A percentile compares a stretch with the other conserved stretches of the same genome.
These are phyloP conservation scores for Lagorchestes hirsutus DNA, from an alignment of 2,797 vertebrate species.

Conservation along the genomic window DNA sequence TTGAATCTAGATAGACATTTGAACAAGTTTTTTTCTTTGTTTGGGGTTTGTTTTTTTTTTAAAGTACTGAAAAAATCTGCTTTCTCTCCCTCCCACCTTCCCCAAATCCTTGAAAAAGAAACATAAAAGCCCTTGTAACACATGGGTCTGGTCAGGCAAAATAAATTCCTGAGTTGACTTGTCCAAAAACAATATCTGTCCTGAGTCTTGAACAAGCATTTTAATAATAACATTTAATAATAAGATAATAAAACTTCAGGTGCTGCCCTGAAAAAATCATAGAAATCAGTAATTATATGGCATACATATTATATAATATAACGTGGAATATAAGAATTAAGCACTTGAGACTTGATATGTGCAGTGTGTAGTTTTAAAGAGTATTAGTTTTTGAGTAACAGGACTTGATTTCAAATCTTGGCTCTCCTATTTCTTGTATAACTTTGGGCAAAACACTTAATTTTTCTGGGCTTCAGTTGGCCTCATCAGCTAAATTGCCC, in stretches of 20 bases:
- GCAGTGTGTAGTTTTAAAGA: neutral
- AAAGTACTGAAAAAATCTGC: too few species aligned
- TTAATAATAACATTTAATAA: neutral
- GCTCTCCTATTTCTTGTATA: neutral
- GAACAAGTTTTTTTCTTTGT: neutral
- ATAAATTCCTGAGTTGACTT: neutral
- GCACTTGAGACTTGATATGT: neutral
- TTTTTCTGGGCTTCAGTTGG: neutral
- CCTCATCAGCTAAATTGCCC: neutral
- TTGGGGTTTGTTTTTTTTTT: too few species aligned
- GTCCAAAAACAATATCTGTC: neutral
- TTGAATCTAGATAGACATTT: neutral
- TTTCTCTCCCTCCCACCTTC: neutral
- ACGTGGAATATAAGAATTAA: neutral
- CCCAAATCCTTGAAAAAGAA: neutral
- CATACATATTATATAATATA: neutral
- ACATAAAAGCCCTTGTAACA: neutral
- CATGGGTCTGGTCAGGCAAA: neutral
- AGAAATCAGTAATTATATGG: neutral
- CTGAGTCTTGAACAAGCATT: neutral
- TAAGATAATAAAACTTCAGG: neutral
- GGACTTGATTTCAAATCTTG: neutral
- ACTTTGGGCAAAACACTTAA: neutral
- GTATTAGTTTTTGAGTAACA: neutral
- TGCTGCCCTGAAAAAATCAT: neutral